Evolutionary conservation across 2,113 vertebrate genomes (phyloP).

Genomic region (Scolopax mira): DNA sequence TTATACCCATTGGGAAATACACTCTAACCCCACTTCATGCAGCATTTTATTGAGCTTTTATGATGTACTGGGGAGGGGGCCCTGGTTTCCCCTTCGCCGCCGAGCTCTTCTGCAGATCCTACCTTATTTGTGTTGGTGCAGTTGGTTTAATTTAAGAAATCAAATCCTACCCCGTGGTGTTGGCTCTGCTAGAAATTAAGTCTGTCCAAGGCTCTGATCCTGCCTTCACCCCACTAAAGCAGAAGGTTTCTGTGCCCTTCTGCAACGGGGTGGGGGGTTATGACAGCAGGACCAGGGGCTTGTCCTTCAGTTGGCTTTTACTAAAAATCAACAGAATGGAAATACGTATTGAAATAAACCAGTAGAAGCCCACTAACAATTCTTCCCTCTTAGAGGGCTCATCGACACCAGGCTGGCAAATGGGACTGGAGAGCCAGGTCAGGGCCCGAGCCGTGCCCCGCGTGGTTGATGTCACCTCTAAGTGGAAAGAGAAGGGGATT

Average conservation of each 20-base stretch:
- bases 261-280: accelerated
- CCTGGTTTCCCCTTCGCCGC: not conserved
- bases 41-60: constrained; percentile 12
- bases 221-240: not conserved
- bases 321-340: not conserved
- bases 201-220: not conserved
- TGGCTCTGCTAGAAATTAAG: not conserved
- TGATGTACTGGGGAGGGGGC: not conserved
- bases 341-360: not conserved
- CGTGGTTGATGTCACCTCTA: not conserved
- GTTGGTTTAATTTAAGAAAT: not conserved
- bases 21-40: not conserved
- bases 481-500: not conserved
- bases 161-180: not conserved
- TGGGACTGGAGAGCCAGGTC: not conserved
- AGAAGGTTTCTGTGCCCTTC: not conserved
- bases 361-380: not conserved
- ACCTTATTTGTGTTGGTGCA: not conserved
- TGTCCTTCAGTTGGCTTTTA: not conserved
- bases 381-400: not conserved
- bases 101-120: not conserved
- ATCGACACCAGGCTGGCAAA: not conserved
- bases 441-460: not conserved
- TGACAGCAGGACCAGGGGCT: not conserved
- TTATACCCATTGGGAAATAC: constrained; percentile 6